Conservation (phyloP, 2,113 vertebrate species). For the Sapayoa aenigma region DNA sequence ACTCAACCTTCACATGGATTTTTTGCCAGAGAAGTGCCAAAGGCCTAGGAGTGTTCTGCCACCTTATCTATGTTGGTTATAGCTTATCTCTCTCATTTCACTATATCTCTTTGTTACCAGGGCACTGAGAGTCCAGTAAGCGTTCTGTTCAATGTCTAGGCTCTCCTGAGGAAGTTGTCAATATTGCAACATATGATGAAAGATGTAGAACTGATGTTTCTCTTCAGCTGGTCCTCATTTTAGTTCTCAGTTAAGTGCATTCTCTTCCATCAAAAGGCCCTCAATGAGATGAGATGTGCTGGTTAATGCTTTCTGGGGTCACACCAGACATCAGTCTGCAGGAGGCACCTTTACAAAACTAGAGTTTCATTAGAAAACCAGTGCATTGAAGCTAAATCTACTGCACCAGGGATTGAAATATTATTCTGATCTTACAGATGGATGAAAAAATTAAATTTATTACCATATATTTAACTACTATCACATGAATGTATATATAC, state of each 20-base stretch:
- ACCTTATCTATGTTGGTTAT: background rate
- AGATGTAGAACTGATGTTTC: background rate
- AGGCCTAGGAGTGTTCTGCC: background rate
- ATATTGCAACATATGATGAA: background rate
- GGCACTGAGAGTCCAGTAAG: background rate
- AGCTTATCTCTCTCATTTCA: background rate
- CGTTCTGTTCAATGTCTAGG: rapidly evolving
- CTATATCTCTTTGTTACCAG: background rate
- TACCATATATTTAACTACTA: background rate
- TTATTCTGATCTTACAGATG: background rate
- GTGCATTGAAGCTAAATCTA: background rate
- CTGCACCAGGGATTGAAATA: background rate
- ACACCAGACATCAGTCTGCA: background rate
- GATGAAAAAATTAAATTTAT: background rate
- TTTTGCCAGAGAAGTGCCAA: background rate
- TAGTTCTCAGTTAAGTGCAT: background rate
- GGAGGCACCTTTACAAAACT: background rate
- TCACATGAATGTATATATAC: background rate
- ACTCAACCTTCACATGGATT: background rate
- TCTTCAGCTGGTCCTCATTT: background rate
- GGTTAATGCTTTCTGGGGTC: background rate
- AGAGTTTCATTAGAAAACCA: background rate
- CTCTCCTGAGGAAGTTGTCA: background rate
- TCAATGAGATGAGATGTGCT: background rate
- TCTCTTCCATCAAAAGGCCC: background rate